Conservation (phyloP, 2,797 vertebrate species). For the Urocyon cinereoargenteus region DNA sequence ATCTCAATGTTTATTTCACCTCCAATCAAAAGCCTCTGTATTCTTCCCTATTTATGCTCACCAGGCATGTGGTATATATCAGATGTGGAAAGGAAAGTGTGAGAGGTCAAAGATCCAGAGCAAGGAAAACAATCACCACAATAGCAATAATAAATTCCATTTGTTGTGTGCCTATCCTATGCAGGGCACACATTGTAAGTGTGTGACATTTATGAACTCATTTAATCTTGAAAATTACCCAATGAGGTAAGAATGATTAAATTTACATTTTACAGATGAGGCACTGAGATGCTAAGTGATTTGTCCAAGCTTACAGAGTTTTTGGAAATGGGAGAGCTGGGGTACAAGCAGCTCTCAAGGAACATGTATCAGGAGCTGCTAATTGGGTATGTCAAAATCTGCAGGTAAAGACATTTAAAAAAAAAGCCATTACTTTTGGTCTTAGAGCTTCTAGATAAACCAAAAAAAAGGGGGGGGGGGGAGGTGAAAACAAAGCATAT, state of each 20-base stretch:
- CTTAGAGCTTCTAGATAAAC: slow-evolving; percentile 44
- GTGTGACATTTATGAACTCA: slow-evolving; percentile 36
- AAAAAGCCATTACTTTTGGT: not conserved
- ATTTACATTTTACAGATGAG: slow-evolving; percentile 11
- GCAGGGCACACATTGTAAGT: not conserved
- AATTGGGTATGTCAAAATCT: slow-evolving; percentile 1
- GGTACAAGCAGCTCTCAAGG: not conserved
- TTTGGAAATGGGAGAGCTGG: slow-evolving; percentile 30
- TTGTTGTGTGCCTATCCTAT: not conserved
- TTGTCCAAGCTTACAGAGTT: not conserved
- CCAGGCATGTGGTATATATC: not conserved
- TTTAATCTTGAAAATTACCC: slow-evolving; percentile 18
- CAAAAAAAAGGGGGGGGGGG: not conserved
- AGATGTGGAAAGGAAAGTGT: not conserved
- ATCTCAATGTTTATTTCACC: slow-evolving; percentile 6
- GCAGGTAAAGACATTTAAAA: not conserved
- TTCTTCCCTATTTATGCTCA: not conserved
- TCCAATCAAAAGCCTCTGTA: not conserved
- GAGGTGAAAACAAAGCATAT: slow-evolving; percentile 2
- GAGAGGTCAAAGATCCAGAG: not conserved
- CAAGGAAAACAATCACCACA: not conserved
- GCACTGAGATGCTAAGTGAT: slow-evolving; percentile 3
- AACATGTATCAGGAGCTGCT: slow-evolving; percentile 44
- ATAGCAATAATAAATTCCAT: not conserved
- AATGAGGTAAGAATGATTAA: not conserved